Evolutionary conservation across 2,888 invertebrate species (phyloP).

Genomic region (Hydrotaea diabolus): DNA sequence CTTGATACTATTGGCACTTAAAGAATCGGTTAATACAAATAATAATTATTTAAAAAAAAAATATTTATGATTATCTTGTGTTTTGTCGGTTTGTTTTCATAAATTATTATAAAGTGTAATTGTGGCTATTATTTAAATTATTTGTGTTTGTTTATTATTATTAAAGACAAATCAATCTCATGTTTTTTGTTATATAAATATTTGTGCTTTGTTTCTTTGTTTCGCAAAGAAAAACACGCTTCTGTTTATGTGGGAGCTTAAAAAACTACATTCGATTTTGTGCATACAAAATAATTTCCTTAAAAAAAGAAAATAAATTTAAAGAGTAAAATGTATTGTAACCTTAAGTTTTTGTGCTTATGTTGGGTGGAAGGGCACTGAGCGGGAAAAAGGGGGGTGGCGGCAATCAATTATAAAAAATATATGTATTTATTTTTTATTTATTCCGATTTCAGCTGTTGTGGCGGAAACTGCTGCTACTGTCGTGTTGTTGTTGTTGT

Average conservation of each 20-base stretch:
- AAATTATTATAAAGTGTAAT: conserved; percentile 36
- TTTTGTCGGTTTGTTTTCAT: neutral
- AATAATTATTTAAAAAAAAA: conserved; percentile 4
- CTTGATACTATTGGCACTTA: conserved; percentile 65
- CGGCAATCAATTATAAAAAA: neutral
- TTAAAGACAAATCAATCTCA: too few relatives aligned
- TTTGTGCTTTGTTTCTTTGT: conserved; percentile 22
- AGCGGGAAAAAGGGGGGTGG: too few relatives aligned
- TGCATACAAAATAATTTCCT: conserved; percentile 26
- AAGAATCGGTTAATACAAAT: conserved; percentile 58
- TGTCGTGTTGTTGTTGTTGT: conserved; percentile 19
- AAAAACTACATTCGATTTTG: conserved; percentile 35
- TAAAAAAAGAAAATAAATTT: conserved; percentile 24
- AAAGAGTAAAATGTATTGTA: conserved; percentile 47
- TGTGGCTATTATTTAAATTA: conserved; percentile 51
- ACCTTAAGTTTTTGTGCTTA: conserved; percentile 40
- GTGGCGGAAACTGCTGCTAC: neutral
- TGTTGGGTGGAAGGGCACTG: neutral
- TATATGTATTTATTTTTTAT: too few relatives aligned
- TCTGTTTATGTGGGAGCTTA: conserved; percentile 57
- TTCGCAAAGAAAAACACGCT: conserved; percentile 42
- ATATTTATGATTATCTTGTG: conserved; percentile 1
- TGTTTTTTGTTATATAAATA: too few relatives aligned
- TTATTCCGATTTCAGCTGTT: too few relatives aligned
- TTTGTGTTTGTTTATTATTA: neutral